Base-by-base conservation (phyloP, 2,888 invertebrate species). In the Catocala fraxini region DNA sequence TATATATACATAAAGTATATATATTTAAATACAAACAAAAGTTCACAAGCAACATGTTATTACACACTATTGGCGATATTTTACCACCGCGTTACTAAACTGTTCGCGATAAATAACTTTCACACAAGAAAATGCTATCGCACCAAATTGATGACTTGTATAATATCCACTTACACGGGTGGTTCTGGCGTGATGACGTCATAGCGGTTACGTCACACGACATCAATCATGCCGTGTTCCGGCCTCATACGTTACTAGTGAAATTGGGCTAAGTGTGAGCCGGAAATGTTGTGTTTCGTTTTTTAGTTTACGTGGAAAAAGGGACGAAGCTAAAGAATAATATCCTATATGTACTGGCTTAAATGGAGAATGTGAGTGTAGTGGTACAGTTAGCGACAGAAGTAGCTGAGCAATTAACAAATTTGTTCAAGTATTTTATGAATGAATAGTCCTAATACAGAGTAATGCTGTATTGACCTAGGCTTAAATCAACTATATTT, bases 131-230 rank as follows among this genome's bases (percentile, higher is more conserved):
- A 59, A 11, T 49, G 35, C 56, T 68, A 68, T 68, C 70, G 54
- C 39, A 42, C 56, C 25, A 70, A 75, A 75, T 75, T 70, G 65
- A 75, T 74, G 73, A 63, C 66, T 65, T 39, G 53, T 54, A 57
- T 70, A 72, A 73, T 67, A 72, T 63, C 59, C 66, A 69, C 66
- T 59, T 63, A 59, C 63, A 56, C 42, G 42, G 51, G 53, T 59
- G 61, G 42, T 39, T 51, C 33, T 59, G 67, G 59, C 55, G 59
- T 25, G 39, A 54, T 57, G 53, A 58, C 49, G 63, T 59, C 54
- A 73, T 47, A 55, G 48, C 56, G 45, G 51, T 71, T 62, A 53
- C 64, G 72, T 65, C 64, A 69, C 45, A 41, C 6, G 13, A 10
- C 51, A 72, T 75, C 70, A 72, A 72, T 70, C 70, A 75, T 56